Base-by-base conservation (phyloP, 2,888 invertebrate species). In the Cantharis rufa region DNA sequence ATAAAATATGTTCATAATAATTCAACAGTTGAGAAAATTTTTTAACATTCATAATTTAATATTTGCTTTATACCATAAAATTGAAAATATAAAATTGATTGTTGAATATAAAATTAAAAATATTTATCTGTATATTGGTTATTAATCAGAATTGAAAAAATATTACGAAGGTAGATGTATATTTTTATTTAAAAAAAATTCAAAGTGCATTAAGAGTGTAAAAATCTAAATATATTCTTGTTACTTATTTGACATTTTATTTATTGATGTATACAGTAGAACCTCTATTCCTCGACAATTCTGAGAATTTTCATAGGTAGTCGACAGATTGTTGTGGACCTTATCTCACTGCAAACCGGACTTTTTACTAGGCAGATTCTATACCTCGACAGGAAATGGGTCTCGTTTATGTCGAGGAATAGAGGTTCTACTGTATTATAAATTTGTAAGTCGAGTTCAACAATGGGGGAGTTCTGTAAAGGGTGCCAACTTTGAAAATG, bases 191-290 rank as follows among this genome's bases (percentile, higher is more conserved):
- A 66, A 66, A 66, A 64, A 24, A 18, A 66, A 66, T 24, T 24
- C n/a, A 66, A 66, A 66, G 64, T 66, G 64, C 64, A 66, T 66
- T 66, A 48, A 24, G 64, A 66, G 64, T 66, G 64, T n/a, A 66
- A 66, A 28, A 66, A 66, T 66, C 21, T 21, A 66, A 66, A 66
- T 66, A 18, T 66, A 66, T 66, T 66, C 64, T 66, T 66, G 64
- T 66, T 66, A 66, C 15, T 21, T 66, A 66, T 13, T 48, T n/a
- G n/a, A n/a, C n/a, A 48, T 48, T 48, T 48, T 48, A 48, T 48
- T 48, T 48, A n/a, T 48, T 48, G 7, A 48, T n/a, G 24, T 24
- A 24, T 24, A 24, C n/a, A n/a, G n/a, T n/a, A n/a, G n/a, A n/a
- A n/a, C n/a, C n/a, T n/a, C n/a, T n/a, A n/a, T n/a, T n/a, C n/a